Evolutionary conservation across 2,888 invertebrate genomes (phyloP), one percentile per base, ranked within the genome.

Genomic region (Clanis bilineata): DNA sequence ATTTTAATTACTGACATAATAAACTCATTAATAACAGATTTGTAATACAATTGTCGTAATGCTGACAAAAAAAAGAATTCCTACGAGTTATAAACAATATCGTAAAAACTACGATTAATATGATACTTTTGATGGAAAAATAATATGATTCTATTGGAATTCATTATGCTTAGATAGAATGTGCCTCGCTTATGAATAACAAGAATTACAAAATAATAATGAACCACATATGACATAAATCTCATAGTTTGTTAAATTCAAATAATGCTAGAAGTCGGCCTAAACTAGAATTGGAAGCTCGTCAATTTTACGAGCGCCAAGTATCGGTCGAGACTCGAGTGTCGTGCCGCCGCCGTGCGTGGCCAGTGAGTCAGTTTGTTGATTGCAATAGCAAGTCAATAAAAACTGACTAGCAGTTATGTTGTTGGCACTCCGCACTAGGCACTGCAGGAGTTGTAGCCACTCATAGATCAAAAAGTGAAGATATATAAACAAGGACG

Each of bases 281-380:
- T 38, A 62, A 62, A 58, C 69, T 63, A 68, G 72, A 72, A 63
- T 80, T 78, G 78, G 80, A 80, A 77, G 73, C 76, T 80, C 80
- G 79, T 80, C 77, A 82, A 80, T 88, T 88, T 86, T 85, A 86
- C 86, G 86, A 86, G 83, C 77, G 79, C 76, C 81, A 82, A 84
- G 76, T 78, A 77, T 76, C 70, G 71, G 72, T 76, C 67, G 69
- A 72, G 69, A n/a, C n/a, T n/a, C n/a, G n/a, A n/a, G n/a, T n/a
- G n/a, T n/a, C n/a, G n/a, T n/a, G n/a, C n/a, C n/a, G n/a, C n/a
- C 70, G 74, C 73, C 75, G 76, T 70, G 71, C 74, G 73, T 69
- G 70, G 74, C 72, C 71, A 73, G 68, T 79, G 79, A 83, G 70
- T 81, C 81, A 77, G 75, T 74, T 72, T 74, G 73, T 73, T 77